A percentile compares a stretch with the other conserved stretches of the same genome.
These are phyloP conservation scores for Drosophila chauvacae DNA, from an alignment of 1,140 invertebrate genomes.

Conservation along the genomic window DNA sequence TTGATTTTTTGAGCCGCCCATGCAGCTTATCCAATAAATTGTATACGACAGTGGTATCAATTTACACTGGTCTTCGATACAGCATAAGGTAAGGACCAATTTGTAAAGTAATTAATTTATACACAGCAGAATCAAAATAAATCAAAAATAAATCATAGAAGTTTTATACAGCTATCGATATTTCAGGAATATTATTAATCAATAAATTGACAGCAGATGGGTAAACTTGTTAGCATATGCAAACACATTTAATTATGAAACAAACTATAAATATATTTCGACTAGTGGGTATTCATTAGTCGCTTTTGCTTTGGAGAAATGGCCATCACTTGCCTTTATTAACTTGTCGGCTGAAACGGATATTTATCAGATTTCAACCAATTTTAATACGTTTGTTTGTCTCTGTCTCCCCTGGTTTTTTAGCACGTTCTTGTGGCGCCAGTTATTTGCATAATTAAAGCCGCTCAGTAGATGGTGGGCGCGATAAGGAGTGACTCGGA, in stretches of 20 bases:
- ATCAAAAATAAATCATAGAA: too few relatives aligned
- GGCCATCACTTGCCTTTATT: slow-evolving; percentile 20
- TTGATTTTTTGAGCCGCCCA: too few relatives aligned
- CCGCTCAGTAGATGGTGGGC: slow-evolving; percentile 50
- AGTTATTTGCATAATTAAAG: slow-evolving; percentile 79
- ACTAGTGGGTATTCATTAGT: slow-evolving; percentile 13
- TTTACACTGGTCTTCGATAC: too few relatives aligned
- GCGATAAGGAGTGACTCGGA: slow-evolving; percentile 49
- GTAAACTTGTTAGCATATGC: too few relatives aligned
- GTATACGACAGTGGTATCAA: too few relatives aligned
- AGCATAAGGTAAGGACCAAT: too few relatives aligned
- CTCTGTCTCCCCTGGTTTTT: slow-evolving; percentile 22
- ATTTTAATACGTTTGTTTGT: slow-evolving; percentile 26
- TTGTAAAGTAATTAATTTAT: too few relatives aligned
- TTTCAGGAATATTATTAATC: not conserved
- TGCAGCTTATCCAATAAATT: too few relatives aligned
- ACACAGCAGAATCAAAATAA: too few relatives aligned
- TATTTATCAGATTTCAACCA: slow-evolving; percentile 62
- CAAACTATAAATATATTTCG: not conserved
- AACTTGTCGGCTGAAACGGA: slow-evolving; percentile 28
- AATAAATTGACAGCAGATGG: not conserved
- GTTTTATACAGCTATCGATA: not conserved
- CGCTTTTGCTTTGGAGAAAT: not conserved
- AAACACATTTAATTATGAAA: not conserved
- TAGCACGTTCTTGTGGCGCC: slow-evolving; percentile 70